These are phyloP conservation scores for Ceuthmochares aereus DNA, from an alignment of 2,113 vertebrate genomes.

Conservation along the genomic window DNA sequence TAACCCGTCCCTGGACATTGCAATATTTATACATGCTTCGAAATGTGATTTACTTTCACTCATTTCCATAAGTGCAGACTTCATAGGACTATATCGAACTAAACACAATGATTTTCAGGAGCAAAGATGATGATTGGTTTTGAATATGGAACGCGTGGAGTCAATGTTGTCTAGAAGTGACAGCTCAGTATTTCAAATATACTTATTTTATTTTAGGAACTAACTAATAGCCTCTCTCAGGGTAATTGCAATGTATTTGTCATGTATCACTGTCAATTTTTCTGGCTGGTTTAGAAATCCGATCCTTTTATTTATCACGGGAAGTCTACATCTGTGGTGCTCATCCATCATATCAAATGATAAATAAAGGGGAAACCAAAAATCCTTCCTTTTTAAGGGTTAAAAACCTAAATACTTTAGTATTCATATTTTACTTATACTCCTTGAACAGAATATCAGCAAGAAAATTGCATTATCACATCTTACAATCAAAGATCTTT, in stretches of 20 bases:
- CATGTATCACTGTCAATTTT: not conserved
- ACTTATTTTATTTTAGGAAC: not conserved
- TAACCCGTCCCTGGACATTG: not conserved
- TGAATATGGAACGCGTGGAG: not conserved
- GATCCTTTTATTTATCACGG: not conserved
- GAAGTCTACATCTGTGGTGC: not conserved
- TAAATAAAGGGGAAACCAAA: not conserved
- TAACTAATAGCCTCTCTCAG: not conserved
- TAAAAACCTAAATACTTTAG: not conserved
- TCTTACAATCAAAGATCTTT: accelerated
- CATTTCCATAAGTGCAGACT: not conserved
- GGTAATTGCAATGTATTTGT: not conserved
- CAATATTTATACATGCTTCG: not conserved
- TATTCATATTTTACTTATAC: not conserved
- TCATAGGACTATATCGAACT: not conserved
- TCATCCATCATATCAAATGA: not conserved
- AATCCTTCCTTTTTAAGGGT: not conserved
- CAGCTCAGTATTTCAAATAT: not conserved
- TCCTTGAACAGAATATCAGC: not conserved
- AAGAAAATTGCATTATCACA: not conserved
- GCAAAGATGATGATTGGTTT: not conserved
- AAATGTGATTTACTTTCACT: not conserved
- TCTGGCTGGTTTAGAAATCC: not conserved
- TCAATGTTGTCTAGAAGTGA: not conserved
- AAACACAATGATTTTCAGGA: not conserved